Conservation (phyloP, 2,797 vertebrate species). For the Typhlichthys subterraneus region DNA sequence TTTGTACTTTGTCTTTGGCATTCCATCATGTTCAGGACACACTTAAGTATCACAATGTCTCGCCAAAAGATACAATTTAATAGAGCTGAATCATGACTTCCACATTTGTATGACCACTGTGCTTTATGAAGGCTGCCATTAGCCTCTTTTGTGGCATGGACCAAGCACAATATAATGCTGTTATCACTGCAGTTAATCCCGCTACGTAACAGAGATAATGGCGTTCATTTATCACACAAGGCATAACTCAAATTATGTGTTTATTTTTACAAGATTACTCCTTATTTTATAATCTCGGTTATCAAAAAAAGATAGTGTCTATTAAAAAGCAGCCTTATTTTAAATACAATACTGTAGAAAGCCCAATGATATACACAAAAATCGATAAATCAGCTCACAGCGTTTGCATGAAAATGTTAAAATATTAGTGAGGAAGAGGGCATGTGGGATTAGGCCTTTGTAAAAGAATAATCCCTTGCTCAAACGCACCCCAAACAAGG, state of each 20-base stretch:
- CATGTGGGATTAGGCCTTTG: conserved; percentile 61
- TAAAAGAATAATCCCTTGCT: conserved; percentile 55
- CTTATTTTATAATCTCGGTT: conserved; percentile 25
- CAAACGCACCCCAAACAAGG: conserved; percentile 51
- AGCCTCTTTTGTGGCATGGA: conserved; percentile 39
- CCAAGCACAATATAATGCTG: conserved; percentile 39
- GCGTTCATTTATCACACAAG: conserved; percentile 46
- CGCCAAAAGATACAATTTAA: conserved; percentile 16
- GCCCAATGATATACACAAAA: conserved; percentile 39
- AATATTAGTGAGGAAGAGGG: conserved; percentile 56
- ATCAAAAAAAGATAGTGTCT: conserved; percentile 1
- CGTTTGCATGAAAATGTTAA: conserved; percentile 61
- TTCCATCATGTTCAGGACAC: conserved; percentile 1
- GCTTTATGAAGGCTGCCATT: conserved; percentile 35
- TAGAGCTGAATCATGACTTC: conserved; percentile 18
- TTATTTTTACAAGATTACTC: conserved; percentile 20
- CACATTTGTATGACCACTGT: conserved; percentile 22
- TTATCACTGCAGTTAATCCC: conserved; percentile 52
- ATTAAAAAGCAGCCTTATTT: background rate
- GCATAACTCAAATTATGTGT: conserved; percentile 34
- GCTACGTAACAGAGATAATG: conserved; percentile 46
- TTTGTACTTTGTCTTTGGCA: background rate
- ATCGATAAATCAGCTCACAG: conserved; percentile 60
- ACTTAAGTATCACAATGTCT: conserved; percentile 11
- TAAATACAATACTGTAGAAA: conserved; percentile 12